Evolutionary conservation across 2,113 vertebrate genomes (phyloP).

Genomic region (Microtus oregoni): DNA sequence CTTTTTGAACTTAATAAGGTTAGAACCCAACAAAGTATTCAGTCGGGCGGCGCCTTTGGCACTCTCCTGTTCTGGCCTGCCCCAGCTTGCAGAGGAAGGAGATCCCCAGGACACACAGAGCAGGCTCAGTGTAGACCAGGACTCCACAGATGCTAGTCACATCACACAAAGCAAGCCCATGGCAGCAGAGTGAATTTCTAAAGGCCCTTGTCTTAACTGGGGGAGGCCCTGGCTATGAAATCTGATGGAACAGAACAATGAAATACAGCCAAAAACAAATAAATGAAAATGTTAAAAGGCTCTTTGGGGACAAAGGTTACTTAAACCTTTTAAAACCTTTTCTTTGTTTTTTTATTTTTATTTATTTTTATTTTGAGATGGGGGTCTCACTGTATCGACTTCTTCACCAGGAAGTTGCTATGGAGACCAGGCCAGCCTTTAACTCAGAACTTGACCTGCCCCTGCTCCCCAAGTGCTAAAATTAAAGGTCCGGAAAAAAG

Average conservation of each 20-base stretch:
- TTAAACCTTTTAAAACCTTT: neutral
- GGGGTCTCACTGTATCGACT: neutral
- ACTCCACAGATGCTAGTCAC: neutral
- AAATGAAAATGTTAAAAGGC: neutral
- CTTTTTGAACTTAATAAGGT: constrained; percentile 52
- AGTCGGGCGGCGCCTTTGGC: constrained; percentile 38
- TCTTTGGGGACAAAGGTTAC: neutral
- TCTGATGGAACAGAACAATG: neutral
- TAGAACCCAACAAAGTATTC: constrained; percentile 72
- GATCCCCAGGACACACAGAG: constrained; percentile 71
- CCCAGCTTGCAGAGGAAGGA: constrained; percentile 78
- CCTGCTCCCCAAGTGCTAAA: neutral
- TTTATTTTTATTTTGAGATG: neutral
- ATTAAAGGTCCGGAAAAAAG: neutral
- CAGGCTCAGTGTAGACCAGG: constrained; percentile 68
- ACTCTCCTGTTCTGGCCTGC: constrained; percentile 84
- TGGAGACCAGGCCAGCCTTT: neutral
- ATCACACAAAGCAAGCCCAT: constrained; percentile 69
- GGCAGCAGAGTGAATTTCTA: neutral
- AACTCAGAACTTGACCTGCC: neutral
- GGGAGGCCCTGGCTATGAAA: neutral
- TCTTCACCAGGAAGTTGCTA: neutral
- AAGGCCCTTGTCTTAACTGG: neutral
- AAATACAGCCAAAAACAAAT: neutral
- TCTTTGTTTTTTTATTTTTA: no score